phyloP scores from a whole-genome alignment of 2,113 vertebrate species.

The Ceuthmochares aereus region DNA sequence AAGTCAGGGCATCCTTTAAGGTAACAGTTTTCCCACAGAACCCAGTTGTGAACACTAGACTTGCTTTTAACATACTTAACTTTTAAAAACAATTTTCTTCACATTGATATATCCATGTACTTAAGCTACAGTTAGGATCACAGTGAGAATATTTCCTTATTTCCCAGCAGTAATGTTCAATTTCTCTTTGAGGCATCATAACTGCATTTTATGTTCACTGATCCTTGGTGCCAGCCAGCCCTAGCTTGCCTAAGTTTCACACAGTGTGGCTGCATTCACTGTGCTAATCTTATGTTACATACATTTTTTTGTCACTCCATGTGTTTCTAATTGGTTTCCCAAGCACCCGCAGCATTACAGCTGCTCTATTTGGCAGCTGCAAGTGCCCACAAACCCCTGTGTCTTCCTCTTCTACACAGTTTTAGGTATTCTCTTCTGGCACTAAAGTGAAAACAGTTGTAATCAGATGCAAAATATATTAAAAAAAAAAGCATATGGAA shows the following conservation, averaged over 20 bases:
- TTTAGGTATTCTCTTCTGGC: constrained; percentile 65
- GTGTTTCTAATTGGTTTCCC: constrained; percentile 69
- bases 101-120: constrained; percentile 29
- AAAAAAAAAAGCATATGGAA: background rate
- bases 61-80: background rate
- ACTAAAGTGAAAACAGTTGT: constrained; percentile 49
- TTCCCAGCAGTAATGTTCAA: constrained; percentile 9
- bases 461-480: constrained; percentile 38
- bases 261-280: constrained; percentile 41
- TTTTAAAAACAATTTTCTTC: constrained; percentile 38
- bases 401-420: constrained; percentile 29
- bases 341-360: constrained; percentile 62
- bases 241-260: constrained; percentile 42
- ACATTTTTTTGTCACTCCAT: constrained; percentile 60
- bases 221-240: constrained; percentile 41
- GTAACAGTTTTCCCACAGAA: constrained; percentile 36
- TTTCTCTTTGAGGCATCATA: constrained; percentile 38
- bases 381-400: constrained; percentile 43
- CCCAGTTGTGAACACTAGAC: background rate
- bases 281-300: constrained; percentile 51
- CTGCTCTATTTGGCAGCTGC: constrained; percentile 66
- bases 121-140: constrained; percentile 8
- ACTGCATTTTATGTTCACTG: constrained; percentile 19
- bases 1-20: background rate
- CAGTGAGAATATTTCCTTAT: constrained; percentile 2